Percentiles rank a stretch among this genome's conserved stretches.
phyloP scores from a whole-genome alignment of 92 coral and sea anemone species.

The Epizoanthus stellaris region DNA sequence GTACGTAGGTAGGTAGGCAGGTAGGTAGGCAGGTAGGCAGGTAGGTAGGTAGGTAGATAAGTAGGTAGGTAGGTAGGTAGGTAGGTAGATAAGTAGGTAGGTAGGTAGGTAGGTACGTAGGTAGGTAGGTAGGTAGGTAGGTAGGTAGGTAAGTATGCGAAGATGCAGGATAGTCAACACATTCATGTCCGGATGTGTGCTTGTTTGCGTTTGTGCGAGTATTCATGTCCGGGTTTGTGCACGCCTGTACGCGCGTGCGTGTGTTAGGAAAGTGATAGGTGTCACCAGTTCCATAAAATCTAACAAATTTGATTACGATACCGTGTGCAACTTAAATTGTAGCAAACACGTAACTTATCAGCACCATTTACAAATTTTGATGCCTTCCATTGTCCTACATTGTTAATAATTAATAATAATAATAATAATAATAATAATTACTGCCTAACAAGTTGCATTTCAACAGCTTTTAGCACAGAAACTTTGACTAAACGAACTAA shows the following conservation, averaged over 20 bases:
- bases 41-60: constrained; percentile 7
- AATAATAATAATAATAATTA: background rate
- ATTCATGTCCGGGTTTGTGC: too few relatives aligned
- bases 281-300: too few relatives aligned
- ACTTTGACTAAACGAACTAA: background rate
- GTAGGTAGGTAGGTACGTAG: background rate
- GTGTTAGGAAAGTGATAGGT: too few relatives aligned
- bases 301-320: too few relatives aligned
- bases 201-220: too few relatives aligned
- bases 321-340: too few relatives aligned
- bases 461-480: too few relatives aligned
- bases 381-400: background rate
- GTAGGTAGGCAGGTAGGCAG: constrained; percentile 17
- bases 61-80: constrained; percentile 32
- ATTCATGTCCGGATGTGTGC: too few relatives aligned
- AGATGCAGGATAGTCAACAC: too few relatives aligned
- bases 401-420: background rate
- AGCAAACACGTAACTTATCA: too few relatives aligned
- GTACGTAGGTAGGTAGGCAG: constrained; percentile 13
- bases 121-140: background rate
- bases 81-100: constrained; percentile 16
- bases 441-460: background rate
- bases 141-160: constrained; percentile 2
- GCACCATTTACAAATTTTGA: too few relatives aligned
- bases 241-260: too few relatives aligned